Evolutionary conservation across 2,888 invertebrate genomes (phyloP).

Genomic region (Chloromyia formosa): DNA sequence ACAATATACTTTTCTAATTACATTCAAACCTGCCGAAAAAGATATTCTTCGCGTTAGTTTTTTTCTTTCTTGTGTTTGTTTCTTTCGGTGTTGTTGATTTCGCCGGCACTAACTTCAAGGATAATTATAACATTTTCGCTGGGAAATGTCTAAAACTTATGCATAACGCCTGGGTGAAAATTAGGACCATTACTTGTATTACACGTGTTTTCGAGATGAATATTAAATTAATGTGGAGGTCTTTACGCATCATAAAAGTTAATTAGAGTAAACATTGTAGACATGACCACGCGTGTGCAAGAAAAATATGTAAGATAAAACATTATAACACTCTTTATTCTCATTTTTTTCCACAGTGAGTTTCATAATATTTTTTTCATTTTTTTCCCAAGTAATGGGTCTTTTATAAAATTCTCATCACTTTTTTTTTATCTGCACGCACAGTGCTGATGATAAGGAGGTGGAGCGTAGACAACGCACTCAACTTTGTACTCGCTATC

Average conservation of each 20-base stretch:
- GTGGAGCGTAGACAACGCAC: neutral
- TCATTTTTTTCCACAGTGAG: neutral
- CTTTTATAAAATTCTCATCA: slow-evolving; percentile 17
- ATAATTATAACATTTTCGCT: slow-evolving; percentile 2
- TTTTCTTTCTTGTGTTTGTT: slow-evolving; percentile 3
- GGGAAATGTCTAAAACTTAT: slow-evolving; percentile 27
- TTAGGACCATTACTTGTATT: slow-evolving; percentile 36
- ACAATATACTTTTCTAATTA: slow-evolving; percentile 29
- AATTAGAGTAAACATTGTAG: slow-evolving; percentile 37
- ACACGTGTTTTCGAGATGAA: slow-evolving; percentile 35
- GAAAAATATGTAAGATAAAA: neutral
- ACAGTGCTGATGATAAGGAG: neutral
- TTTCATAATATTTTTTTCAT: neutral
- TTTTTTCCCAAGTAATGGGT: slow-evolving; percentile 5
- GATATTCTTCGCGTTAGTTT: neutral
- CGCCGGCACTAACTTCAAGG: neutral
- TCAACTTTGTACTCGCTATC: neutral
- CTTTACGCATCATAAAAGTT: slow-evolving; percentile 43
- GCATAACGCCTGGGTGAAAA: slow-evolving; percentile 30
- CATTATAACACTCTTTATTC: slow-evolving; percentile 5
- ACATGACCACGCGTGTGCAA: slow-evolving; percentile 23
- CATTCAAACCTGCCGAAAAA: slow-evolving; percentile 16
- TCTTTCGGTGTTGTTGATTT: neutral
- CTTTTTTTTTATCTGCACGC: neutral
- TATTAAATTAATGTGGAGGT: slow-evolving; percentile 30